Base-by-base conservation (phyloP, 30 jellyfish, hydroid and myxozoan genomes). In the Aurelia sp. region DNA sequence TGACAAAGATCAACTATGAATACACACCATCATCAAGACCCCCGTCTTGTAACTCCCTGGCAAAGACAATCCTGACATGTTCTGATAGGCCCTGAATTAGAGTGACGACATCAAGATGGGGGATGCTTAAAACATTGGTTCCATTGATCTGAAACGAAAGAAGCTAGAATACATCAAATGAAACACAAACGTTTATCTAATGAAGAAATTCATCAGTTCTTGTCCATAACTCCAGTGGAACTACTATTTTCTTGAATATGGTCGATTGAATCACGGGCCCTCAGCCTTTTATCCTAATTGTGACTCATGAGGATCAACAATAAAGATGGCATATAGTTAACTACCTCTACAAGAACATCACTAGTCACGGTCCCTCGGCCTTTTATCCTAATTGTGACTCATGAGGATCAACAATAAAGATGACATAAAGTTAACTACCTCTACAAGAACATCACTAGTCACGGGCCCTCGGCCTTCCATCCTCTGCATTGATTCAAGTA, bases 51-150 rank as follows among this genome's bases (percentile, higher is more conserved):
- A 73, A 30, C 78, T 75, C 83, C 23, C 98, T 92, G 47, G 98
- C 98, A 44, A 93, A 93, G 15, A 93, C 90, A 21, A 93, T 47
- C 30, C 98, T 86, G 62, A 93, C 89, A 59, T 88, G 89, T 51
- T 79, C 73, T 10, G 96, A 93, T 59, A 93, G 71, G 13, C 97
- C 93, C 61, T 93, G 97, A 41, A 93, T 93, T 55, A 93, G 66
- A 4, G 79, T 82, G 58, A 93, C 98, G 41, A 93, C 97, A 44
- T 83, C 97, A 30, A 91, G 82, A 62, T 93, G 98, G 6, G 93
- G 79, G 71, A 88, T 17, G n/a, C 84, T 78, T 67, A 93, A 66
- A 12, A 93, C 96, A 60, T 82, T 60, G 17, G 90, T 76, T 4
- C 98, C 98, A 87, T 93, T 93, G 33, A 86, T 74, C 96, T 86